A percentile compares a stretch with the other conserved stretches of the same genome.
Evolutionary conservation across 2,888 invertebrate species (phyloP).

Genomic region (Congeria kusceri): DNA sequence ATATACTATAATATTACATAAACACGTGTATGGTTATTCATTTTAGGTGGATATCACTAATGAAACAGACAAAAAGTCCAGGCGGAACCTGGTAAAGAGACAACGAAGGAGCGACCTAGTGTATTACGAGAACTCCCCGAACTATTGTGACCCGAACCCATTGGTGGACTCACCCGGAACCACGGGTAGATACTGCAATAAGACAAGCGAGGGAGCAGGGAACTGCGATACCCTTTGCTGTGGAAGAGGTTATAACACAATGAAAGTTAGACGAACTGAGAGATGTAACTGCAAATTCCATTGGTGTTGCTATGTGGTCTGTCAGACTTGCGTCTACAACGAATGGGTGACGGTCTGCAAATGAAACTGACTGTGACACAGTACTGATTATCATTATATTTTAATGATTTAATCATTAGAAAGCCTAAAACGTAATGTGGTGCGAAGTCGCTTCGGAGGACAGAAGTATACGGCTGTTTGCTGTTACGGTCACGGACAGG

Average conservation of each 20-base stretch:
- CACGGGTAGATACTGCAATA: constrained; percentile 82
- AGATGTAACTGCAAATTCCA: constrained; percentile 84
- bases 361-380: constrained; percentile 85
- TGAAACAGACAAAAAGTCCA: constrained; percentile 68
- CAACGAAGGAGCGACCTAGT: constrained; percentile 88
- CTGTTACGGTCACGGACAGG: too few species aligned
- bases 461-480: too few species aligned
- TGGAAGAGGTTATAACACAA: constrained; percentile 86
- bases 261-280: constrained; percentile 83
- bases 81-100: constrained; percentile 68
- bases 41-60: constrained; percentile 76
- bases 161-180: constrained; percentile 82
- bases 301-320: constrained; percentile 85
- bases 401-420: too few species aligned
- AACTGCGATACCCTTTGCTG: constrained; percentile 82
- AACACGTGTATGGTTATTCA: background rate
- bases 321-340: constrained; percentile 87
- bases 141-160: constrained; percentile 91
- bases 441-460: too few species aligned
- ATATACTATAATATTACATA: too few species aligned
- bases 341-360: constrained; percentile 95
- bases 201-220: constrained; percentile 76
- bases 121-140: constrained; percentile 97
- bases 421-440: too few species aligned
- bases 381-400: too few species aligned